Evolutionary conservation across 2,113 vertebrate genomes (phyloP).

Genomic region (Perca fluviatilis): DNA sequence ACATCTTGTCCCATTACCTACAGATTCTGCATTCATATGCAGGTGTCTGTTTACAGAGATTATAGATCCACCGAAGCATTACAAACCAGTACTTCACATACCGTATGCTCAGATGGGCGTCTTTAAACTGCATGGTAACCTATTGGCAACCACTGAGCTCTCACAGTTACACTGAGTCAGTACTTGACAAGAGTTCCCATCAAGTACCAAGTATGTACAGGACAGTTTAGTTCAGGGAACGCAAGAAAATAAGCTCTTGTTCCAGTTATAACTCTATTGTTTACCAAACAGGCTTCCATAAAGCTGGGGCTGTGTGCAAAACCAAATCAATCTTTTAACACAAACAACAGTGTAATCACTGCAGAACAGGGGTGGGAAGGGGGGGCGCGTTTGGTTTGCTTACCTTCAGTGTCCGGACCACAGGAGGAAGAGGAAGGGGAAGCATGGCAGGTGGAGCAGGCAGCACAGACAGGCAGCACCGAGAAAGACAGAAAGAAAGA

Average conservation of each 20-base stretch:
- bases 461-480: neutral
- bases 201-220: neutral
- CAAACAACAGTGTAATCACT: neutral
- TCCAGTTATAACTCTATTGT: too few relatives aligned
- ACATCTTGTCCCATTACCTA: too few relatives aligned
- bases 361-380: neutral
- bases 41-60: too few relatives aligned
- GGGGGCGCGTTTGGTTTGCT: neutral
- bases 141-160: neutral
- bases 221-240: neutral
- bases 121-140: slow-evolving; percentile 16
- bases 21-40: too few relatives aligned
- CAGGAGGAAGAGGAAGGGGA: slow-evolving; percentile 12
- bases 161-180: neutral
- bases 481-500: neutral
- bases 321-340: too few relatives aligned
- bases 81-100: too few relatives aligned
- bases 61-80: too few relatives aligned
- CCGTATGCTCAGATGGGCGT: neutral
- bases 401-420: slow-evolving; percentile 36
- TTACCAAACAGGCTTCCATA: neutral
- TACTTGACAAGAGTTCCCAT: neutral
- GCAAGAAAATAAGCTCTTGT: neutral
- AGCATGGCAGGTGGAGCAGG: neutral
- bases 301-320: neutral